Conservation (phyloP, 2,797 vertebrate genomes). For the Pempheris klunzingeri region DNA sequence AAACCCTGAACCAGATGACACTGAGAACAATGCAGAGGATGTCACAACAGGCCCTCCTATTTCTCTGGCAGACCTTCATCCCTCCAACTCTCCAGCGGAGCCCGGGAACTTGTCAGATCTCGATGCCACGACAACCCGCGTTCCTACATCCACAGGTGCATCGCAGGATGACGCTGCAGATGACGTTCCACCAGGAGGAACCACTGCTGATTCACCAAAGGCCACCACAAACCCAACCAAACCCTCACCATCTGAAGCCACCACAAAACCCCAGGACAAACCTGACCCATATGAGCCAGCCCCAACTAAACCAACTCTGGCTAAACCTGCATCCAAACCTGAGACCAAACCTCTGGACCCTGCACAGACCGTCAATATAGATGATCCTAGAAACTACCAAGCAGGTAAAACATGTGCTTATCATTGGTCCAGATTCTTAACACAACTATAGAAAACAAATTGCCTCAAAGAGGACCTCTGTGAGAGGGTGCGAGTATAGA, state of each 20-base stretch:
- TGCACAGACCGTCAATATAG: slow-evolving; percentile 14
- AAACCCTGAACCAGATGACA: background rate
- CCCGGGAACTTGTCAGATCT: background rate
- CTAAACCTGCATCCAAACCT: slow-evolving; percentile 55
- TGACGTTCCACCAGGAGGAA: background rate
- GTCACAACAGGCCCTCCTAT: background rate
- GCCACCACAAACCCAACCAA: slow-evolving; percentile 5
- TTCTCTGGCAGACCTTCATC: slow-evolving; percentile 9
- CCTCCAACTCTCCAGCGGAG: slow-evolving; percentile 9
- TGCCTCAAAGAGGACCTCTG: background rate
- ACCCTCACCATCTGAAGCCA: slow-evolving; percentile 21
- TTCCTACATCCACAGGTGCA: slow-evolving; percentile 32
- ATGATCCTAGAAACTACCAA: slow-evolving; percentile 68
- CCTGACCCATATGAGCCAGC: background rate
- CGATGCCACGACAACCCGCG: background rate
- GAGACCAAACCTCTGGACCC: slow-evolving; percentile 55
- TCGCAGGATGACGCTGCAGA: background rate
- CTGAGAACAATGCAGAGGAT: background rate
- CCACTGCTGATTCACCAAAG: slow-evolving; percentile 7
- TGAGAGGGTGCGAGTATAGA: background rate
- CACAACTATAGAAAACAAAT: background rate
- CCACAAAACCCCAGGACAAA: slow-evolving; percentile 50
- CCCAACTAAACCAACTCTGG: slow-evolving; percentile 31
- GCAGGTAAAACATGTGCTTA: slow-evolving; percentile 68
- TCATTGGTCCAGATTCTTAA: background rate